Evolutionary conservation across 2,113 vertebrate genomes (phyloP).

Genomic region (Bambusicola thoracicus): DNA sequence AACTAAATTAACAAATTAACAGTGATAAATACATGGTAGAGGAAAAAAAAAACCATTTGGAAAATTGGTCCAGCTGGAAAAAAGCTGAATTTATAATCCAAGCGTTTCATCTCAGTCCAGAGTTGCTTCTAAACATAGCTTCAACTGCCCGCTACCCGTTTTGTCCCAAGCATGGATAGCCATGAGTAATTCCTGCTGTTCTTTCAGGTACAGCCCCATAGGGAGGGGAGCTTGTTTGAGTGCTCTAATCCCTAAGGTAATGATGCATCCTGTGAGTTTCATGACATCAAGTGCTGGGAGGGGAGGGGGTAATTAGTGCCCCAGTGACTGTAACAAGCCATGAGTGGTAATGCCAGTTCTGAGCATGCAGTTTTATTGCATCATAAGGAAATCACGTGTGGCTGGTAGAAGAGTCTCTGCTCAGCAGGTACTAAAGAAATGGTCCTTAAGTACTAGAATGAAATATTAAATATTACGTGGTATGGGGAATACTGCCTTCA

Average conservation of each 20-base stretch:
- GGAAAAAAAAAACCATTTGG: not conserved
- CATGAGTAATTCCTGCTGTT: not conserved
- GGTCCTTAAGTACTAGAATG: not conserved
- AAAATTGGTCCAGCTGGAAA: not conserved
- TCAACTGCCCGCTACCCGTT: accelerated
- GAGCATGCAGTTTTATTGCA: not conserved
- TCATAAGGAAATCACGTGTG: constrained; percentile 22
- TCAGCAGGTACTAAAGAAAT: constrained; percentile 5
- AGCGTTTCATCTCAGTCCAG: not conserved
- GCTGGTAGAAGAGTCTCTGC: not conserved
- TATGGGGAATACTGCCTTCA: not conserved
- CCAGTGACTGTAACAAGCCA: not conserved
- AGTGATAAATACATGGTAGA: not conserved
- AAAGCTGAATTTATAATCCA: not conserved
- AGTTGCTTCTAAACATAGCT: not conserved
- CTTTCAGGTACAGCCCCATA: not conserved
- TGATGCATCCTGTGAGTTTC: constrained; percentile 27
- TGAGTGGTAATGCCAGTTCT: not conserved
- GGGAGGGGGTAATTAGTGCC: constrained; percentile 37
- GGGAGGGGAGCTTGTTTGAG: not conserved
- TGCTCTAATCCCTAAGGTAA: constrained; percentile 37
- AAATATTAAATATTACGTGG: not conserved
- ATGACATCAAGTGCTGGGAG: constrained; percentile 56
- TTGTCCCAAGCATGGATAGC: not conserved
- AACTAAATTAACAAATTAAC: not conserved